Conservation (phyloP, 2,113 vertebrate species). For the Centropus unirufus region DNA sequence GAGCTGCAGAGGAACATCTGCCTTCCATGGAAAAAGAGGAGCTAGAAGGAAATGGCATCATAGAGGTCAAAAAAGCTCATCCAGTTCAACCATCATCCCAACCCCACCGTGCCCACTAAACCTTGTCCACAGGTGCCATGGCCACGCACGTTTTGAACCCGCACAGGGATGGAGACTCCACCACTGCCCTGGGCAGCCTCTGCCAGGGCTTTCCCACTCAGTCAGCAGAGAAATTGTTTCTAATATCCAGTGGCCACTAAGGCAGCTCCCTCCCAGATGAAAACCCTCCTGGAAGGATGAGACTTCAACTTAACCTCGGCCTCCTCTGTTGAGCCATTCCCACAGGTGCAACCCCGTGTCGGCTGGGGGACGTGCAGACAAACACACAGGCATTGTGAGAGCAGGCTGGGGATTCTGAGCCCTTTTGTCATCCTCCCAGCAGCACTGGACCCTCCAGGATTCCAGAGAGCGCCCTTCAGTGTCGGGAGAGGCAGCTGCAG, state of each 20-base stretch:
- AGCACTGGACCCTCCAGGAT: neutral
- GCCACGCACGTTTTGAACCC: too few species aligned
- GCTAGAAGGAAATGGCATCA: neutral
- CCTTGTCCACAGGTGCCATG: too few species aligned
- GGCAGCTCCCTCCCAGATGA: neutral
- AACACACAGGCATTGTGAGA: neutral
- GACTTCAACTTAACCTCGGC: neutral
- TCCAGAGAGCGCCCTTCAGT: neutral
- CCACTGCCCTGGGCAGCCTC: too few species aligned
- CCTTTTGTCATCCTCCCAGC: neutral
- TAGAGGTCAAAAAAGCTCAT: too few species aligned
- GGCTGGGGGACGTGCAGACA: neutral
- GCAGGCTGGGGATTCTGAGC: neutral
- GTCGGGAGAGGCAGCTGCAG: conserved; percentile 5
- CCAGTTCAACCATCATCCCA: too few species aligned
- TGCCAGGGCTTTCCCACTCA: too few species aligned
- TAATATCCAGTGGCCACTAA: neutral
- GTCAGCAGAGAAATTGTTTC: too few species aligned
- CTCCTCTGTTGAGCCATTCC: neutral
- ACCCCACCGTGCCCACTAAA: too few species aligned
- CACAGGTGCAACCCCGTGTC: fast-evolving
- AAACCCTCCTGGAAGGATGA: neutral
- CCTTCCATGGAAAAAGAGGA: neutral
- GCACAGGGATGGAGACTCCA: too few species aligned
- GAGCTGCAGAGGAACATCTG: neutral